Evolutionary conservation across 2,888 invertebrate genomes (phyloP), one percentile per base, ranked within the genome.

Genomic region (Lydus trimaculatus): DNA sequence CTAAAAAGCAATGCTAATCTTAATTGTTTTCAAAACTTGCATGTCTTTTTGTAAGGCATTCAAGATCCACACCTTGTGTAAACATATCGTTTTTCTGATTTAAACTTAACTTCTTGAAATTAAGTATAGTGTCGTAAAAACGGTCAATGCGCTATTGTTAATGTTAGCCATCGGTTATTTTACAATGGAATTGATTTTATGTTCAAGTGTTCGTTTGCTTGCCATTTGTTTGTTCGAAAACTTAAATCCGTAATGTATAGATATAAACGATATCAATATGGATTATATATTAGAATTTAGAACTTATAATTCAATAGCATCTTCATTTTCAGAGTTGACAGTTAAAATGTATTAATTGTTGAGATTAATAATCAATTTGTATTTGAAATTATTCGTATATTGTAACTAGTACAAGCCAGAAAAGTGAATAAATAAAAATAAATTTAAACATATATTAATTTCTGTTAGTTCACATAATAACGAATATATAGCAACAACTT

Each of bases 301-400:
- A 67, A 67, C 70, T 70, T 39, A 65, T 64, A 65, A 70, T 65
- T 67, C 65, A 65, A 67, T 70, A 65, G 67, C 58, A 62, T 67
- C 65, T 59, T 39, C 56, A 58, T 66, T 65, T 66, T 69, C 65
- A 59, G 39, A 61, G 66, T 59, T 70, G 70, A 70, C 70, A 70
- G 65, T 67, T 67, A 62, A 61, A 56, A 56, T 52, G 52, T 56
- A 25, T 25, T 56, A 56, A 56, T 56, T 11, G 56, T 15, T 56
- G 13, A 23, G 20, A 25, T 15, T 56, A 56, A 25, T 56, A 3
- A 25, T 25, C 48, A 43, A 17, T 17, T n/a, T 43, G 5, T 17
- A 43, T 43, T 43, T 17, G n/a, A n/a, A 43, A 8, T 7, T 1
- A 43, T 43, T 17, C n/a, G 17, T 17, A n/a, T 43, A 43, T 17